A percentile compares a stretch with the other conserved stretches of the same genome.
Evolutionary conservation across 2,797 vertebrate genomes (phyloP).

Genomic region (Pipistrellus pygmaeus): DNA sequence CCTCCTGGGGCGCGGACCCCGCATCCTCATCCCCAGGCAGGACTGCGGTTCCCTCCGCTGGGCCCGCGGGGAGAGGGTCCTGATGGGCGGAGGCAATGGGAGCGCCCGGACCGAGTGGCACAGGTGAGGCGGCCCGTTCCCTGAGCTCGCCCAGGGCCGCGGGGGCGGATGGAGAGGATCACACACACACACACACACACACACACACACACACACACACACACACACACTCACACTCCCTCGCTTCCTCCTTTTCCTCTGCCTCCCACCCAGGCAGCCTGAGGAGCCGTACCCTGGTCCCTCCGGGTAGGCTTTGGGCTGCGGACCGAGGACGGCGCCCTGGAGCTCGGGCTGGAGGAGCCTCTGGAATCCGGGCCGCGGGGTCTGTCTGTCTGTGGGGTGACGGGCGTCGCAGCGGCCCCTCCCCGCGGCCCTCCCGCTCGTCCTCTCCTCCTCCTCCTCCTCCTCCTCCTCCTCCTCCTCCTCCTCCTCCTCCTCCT

Average conservation of each 20-base stretch:
- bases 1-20: rapidly evolving
- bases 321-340: background rate
- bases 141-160: background rate
- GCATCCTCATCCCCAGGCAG: background rate
- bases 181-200: background rate
- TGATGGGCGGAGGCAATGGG: background rate
- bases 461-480: no score
- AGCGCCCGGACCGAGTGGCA: background rate
- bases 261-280: background rate
- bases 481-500: no score
- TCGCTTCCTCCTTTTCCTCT: background rate
- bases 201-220: no score
- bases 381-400: background rate
- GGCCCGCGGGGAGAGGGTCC: background rate
- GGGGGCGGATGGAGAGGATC: slow-evolving; percentile 12
- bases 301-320: background rate
- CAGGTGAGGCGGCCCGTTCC: slow-evolving; percentile 2
- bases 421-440: background rate
- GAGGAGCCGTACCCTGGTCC: slow-evolving; percentile 30
- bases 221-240: no score
- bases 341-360: background rate
- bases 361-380: background rate
- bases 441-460: no score
- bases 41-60: background rate
- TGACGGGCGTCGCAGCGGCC: background rate